These are phyloP conservation scores for Rhizoglyphus robini DNA, from an alignment of 1,140 invertebrate genomes.

Conservation along the genomic window DNA sequence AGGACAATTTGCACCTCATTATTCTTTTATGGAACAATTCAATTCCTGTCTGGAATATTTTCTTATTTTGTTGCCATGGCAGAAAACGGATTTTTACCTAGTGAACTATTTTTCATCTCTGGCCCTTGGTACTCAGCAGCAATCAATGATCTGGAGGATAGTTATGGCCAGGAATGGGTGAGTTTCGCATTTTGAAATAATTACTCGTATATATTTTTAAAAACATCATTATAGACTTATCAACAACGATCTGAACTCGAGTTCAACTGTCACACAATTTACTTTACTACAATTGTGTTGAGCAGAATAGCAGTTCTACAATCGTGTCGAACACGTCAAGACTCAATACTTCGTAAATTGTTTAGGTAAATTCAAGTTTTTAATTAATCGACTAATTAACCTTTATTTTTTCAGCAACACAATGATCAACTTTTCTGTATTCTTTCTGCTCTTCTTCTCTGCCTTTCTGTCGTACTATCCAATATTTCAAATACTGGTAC, in stretches of 20 bases:
- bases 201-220: not conserved
- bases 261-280: conserved; percentile 52
- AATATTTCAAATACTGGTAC: conserved; percentile 47
- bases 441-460: conserved; percentile 57
- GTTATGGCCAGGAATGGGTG: conserved; percentile 47
- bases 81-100: conserved; percentile 45
- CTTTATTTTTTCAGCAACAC: conserved; percentile 32
- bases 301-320: conserved; percentile 55
- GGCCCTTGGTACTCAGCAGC: conserved; percentile 42
- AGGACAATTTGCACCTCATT: conserved; percentile 67
- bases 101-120: conserved; percentile 38
- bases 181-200: not conserved
- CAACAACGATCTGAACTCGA: conserved; percentile 46
- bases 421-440: conserved; percentile 55
- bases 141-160: conserved; percentile 44
- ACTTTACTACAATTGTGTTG: conserved; percentile 52
- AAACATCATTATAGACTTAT: conserved; percentile 35
- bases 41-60: conserved; percentile 40
- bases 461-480: conserved; percentile 54
- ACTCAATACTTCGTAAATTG: conserved; percentile 49
- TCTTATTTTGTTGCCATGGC: conserved; percentile 46
- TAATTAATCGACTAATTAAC: no score
- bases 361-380: no score
- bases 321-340: conserved; percentile 50
- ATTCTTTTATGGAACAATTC: conserved; percentile 41